These are phyloP conservation scores for Potamarius usumacintae DNA, from an alignment of 2,113 vertebrate genomes.

Conservation along the genomic window DNA sequence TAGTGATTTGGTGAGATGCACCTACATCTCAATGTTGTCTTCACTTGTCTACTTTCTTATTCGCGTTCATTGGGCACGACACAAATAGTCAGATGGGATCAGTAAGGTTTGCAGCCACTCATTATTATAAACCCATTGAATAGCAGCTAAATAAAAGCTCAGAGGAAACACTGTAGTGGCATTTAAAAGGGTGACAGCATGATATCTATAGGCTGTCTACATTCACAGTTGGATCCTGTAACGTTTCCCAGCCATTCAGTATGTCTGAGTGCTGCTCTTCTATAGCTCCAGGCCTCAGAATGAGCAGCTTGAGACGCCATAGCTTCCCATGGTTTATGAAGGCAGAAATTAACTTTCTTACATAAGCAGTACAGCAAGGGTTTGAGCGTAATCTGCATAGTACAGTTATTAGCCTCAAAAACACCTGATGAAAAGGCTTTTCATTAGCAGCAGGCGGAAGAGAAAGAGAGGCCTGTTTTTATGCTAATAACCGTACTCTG, in stretches of 20 bases:
- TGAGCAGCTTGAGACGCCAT: background rate
- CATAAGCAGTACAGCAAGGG: conserved; percentile 14
- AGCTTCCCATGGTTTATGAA: background rate
- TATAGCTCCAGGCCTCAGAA: background rate
- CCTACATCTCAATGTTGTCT: background rate
- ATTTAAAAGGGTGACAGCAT: background rate
- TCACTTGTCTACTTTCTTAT: conserved; percentile 20
- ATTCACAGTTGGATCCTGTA: background rate
- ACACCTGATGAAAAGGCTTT: conserved; percentile 17
- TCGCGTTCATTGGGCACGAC: conserved; percentile 18
- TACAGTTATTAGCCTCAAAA: conserved; percentile 28
- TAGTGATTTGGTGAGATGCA: background rate
- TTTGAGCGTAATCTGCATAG: conserved; percentile 24
- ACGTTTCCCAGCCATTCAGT: conserved; percentile 3
- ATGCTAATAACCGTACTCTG: conserved; percentile 26
- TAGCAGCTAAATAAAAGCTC: background rate
- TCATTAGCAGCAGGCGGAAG: conserved; percentile 9
- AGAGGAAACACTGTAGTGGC: background rate
- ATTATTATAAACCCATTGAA: background rate
- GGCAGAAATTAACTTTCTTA: conserved; percentile 33
- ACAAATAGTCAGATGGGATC: conserved; percentile 15
- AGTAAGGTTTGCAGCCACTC: background rate
- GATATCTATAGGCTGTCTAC: background rate
- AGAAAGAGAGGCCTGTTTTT: background rate
- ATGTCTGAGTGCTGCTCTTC: background rate